Conservation (phyloP, 2,113 vertebrate genomes). For the Merops nubicus region DNA sequence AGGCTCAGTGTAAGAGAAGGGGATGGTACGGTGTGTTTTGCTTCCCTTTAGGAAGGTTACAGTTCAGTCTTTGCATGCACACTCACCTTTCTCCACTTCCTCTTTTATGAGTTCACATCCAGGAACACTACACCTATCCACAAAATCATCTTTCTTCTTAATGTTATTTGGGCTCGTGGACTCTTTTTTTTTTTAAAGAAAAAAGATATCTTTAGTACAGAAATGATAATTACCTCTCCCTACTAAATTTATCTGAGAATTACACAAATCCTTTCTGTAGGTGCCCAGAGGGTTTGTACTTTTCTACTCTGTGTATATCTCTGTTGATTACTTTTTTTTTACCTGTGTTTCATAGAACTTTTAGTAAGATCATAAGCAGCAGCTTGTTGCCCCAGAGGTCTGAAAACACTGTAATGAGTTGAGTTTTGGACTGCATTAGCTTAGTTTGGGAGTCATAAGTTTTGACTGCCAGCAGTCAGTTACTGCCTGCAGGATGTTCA, state of each 20-base stretch:
- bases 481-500: neutral
- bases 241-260: neutral
- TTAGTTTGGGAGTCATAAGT: neutral
- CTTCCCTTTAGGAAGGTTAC: neutral
- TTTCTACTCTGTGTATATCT: neutral
- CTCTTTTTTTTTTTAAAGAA: neutral
- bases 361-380: neutral
- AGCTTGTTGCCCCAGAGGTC: neutral
- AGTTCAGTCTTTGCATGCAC: neutral
- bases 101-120: neutral
- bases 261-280: neutral
- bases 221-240: neutral
- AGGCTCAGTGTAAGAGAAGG: neutral
- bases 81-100: neutral
- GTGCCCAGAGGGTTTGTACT: neutral
- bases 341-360: neutral
- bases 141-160: neutral
- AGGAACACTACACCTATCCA: neutral
- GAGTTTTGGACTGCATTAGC: neutral
- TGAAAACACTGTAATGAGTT: neutral
- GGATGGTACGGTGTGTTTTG: neutral
- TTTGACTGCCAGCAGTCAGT: neutral
- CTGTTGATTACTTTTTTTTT: neutral
- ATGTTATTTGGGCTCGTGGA: neutral
- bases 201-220: neutral